phyloP scores from a whole-genome alignment of 2,113 vertebrate species.

The Pionites leucogaster region DNA sequence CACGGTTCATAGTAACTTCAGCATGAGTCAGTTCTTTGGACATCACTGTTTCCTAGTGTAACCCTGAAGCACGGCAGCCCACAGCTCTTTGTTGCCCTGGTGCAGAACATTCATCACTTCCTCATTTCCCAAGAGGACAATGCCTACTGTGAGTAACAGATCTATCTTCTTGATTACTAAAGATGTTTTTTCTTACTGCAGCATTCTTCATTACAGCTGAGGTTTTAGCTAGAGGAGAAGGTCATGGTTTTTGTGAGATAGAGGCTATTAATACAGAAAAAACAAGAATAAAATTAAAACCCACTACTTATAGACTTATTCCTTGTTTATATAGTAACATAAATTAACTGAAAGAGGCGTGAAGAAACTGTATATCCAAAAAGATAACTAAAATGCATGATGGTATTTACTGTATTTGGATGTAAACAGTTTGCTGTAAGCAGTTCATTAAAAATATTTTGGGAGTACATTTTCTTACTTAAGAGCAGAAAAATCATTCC shows the following conservation, averaged over 20 bases:
- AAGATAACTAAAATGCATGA: not conserved
- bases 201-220: not conserved
- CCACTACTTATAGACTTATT: not conserved
- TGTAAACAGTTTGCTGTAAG: not conserved
- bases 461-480: not conserved
- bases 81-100: not conserved
- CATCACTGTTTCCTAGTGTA: too few relatives aligned
- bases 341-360: not conserved
- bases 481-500: not conserved
- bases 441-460: not conserved
- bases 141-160: not conserved
- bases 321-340: not conserved
- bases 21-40: rapidly evolving
- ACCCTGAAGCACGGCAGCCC: not conserved
- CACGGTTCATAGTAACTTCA: not conserved
- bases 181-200: not conserved
- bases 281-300: not conserved
- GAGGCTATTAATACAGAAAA: not conserved
- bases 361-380: not conserved
- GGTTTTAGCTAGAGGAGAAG: not conserved
- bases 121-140: not conserved
- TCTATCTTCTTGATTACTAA: not conserved
- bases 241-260: not conserved
- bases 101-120: not conserved
- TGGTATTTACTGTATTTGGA: not conserved